phyloP scores from a whole-genome alignment of 1,140 invertebrate species.

The Drosophila bipectinata region DNA sequence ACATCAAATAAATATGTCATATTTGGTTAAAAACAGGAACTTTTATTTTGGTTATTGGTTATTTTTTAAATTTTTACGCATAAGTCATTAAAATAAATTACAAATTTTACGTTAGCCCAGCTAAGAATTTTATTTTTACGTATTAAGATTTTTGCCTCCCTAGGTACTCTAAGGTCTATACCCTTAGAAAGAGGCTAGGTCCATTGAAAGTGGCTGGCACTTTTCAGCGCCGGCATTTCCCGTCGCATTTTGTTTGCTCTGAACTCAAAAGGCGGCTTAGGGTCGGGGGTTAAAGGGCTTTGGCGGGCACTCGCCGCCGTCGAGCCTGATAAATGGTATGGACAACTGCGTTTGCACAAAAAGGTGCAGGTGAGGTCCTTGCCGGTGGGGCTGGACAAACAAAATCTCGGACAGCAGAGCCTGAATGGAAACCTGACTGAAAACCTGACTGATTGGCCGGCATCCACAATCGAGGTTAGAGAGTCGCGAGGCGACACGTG shows the following conservation, averaged over 20 bases:
- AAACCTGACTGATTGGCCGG: conserved; percentile 40
- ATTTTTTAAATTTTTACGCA: no score
- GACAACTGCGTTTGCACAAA: conserved; percentile 74
- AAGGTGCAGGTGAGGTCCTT: conserved; percentile 39
- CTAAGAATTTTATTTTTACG: no score
- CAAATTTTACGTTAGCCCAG: no score
- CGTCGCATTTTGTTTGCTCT: conserved; percentile 70
- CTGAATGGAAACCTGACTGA: conserved; percentile 40
- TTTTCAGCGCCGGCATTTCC: conserved; percentile 54
- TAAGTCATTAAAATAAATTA: no score
- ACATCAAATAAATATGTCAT: conserved; percentile 44
- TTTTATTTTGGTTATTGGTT: neutral
- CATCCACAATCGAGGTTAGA: neutral
- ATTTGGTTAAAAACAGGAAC: conserved; percentile 48
- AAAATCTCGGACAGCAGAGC: conserved; percentile 35
- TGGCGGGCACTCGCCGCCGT: conserved; percentile 16
- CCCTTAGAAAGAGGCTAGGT: neutral
- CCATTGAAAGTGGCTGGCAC: conserved; percentile 60
- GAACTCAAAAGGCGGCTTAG: conserved; percentile 56
- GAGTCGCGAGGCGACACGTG: conserved; percentile 16
- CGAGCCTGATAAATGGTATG: conserved; percentile 81
- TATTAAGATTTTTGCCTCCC: neutral
- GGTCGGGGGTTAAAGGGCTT: conserved; percentile 4
- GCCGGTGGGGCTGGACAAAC: conserved; percentile 47
- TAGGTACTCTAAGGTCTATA: conserved; percentile 14